A percentile compares a stretch with the other conserved stretches of the same genome.
Evolutionary conservation across 2,888 invertebrate genomes (phyloP).

Genomic region (Ectropis crepuscularia): DNA sequence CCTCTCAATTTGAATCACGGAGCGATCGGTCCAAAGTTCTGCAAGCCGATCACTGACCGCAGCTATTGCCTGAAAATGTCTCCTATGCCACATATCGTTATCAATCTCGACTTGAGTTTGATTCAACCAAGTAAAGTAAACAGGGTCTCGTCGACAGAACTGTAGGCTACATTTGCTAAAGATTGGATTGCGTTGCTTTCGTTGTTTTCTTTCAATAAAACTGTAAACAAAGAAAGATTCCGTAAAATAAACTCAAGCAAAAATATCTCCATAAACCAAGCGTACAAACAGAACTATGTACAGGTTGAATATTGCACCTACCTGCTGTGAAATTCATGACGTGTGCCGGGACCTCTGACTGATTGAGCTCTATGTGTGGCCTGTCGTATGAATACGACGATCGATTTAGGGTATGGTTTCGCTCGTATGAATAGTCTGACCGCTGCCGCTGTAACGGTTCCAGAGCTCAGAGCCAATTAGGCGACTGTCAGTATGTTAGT

Average conservation of each 20-base stretch:
- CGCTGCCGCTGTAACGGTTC: slow-evolving; percentile 10
- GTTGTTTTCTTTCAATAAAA: slow-evolving; percentile 16
- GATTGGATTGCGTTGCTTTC: not conserved
- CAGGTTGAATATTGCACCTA: slow-evolving; percentile 61
- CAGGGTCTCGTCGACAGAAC: slow-evolving; percentile 20
- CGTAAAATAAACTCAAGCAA: slow-evolving; percentile 36
- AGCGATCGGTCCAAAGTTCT: slow-evolving; percentile 49
- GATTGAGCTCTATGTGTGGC: slow-evolving; percentile 68
- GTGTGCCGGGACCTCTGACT: slow-evolving; percentile 67
- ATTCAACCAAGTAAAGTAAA: slow-evolving; percentile 17
- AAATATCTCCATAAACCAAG: slow-evolving; percentile 44
- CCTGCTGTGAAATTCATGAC: slow-evolving; percentile 76
- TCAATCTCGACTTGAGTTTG: slow-evolving; percentile 37
- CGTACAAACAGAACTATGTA: slow-evolving; percentile 42
- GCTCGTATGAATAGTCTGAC: slow-evolving; percentile 20
- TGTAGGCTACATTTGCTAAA: slow-evolving; percentile 8
- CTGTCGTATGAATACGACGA: slow-evolving; percentile 44
- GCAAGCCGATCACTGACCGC: slow-evolving; percentile 35
- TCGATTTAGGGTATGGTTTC: slow-evolving; percentile 24
- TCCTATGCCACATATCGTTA: slow-evolving; percentile 19
- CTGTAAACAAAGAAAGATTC: slow-evolving; percentile 32
- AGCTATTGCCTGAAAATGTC: slow-evolving; percentile 27
- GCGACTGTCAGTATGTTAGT: not conserved
- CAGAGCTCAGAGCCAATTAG: slow-evolving; percentile 12
- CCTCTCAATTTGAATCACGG: slow-evolving; percentile 70